Evolutionary conservation across 2,797 vertebrate species (phyloP), one percentile per base, ranked within the genome.

Genomic region (Phrynocephalus forsythii): DNA sequence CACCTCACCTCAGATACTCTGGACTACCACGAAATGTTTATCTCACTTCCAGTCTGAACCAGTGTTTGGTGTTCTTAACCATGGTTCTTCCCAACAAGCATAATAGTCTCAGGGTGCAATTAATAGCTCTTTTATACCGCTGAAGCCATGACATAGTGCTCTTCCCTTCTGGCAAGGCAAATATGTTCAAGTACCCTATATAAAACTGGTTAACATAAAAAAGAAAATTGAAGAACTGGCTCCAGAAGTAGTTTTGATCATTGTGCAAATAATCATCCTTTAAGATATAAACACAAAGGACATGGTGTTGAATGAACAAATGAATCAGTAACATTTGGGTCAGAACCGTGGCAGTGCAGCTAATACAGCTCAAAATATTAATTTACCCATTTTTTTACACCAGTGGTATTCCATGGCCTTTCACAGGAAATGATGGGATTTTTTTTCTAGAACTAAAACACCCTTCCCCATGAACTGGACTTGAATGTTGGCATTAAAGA

Each of bases 351-450:
- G 88, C 87, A 92, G 88, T 85, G 75, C 90, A 92, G 91, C 91
- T 89, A 95, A 92, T 90, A 93, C 3, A 87, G 93, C 88, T 92
- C 92, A 91, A 96, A 96, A 97, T 96, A 96, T 95, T 95, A 96
- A 93, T 96, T 56, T n/a, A 90, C 85, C 92, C 88, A 95, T 94
- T 91, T 92, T 44, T 44, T 95, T 94, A 96, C 94, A 95, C 95
- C 93, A 88, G 86, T 96, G 95, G 94, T 92, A 96, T 96, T 97
- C 94, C 95, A 89, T 95, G 95, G 95, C 94, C 94, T 97, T 96
- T 96, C 91, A 79, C 79, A 94, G 82, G 92, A 94, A 88, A 83
- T 90, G 87, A 92, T 82, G 87, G 69, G 86, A 13, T 79, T 71
- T 92, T 91, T 63, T 84, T 63, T 5, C 44, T 88, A 88, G 80